A percentile compares a stretch with the other conserved stretches of the same genome.
Evolutionary conservation across 2,113 vertebrate genomes (phyloP).

Genomic region (Rattus rattus): DNA sequence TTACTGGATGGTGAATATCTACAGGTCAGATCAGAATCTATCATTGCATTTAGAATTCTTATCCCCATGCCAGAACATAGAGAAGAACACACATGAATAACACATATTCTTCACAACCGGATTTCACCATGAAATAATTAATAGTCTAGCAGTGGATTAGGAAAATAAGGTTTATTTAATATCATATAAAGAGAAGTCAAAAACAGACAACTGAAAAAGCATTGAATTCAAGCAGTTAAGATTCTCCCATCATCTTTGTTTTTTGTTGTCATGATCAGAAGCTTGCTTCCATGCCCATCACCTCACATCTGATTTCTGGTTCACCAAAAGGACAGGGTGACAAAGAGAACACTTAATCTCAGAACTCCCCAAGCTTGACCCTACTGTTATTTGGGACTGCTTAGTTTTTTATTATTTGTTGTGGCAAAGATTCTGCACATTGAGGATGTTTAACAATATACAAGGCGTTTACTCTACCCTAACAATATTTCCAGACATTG

Average conservation of each 20-base stretch:
- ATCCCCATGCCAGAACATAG: background rate
- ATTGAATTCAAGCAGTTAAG: constrained; percentile 21
- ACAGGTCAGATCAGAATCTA: background rate
- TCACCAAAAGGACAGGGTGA: background rate
- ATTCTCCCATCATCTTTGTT: background rate
- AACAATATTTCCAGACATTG: background rate
- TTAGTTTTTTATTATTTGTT: background rate
- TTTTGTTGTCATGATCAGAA: background rate
- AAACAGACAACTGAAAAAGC: background rate
- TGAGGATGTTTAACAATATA: background rate
- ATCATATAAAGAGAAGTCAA: background rate
- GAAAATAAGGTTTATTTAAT: background rate
- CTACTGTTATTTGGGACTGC: background rate
- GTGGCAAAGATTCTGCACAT: background rate
- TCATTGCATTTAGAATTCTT: constrained; percentile 1
- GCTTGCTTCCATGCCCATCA: background rate
- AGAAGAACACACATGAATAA: background rate
- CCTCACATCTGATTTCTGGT: background rate
- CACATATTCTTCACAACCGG: background rate
- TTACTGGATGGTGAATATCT: background rate
- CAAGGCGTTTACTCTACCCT: background rate
- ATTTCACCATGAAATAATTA: constrained; percentile 23
- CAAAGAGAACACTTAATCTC: background rate
- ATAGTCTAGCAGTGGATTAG: constrained; percentile 8
- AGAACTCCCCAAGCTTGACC: background rate